Conservation (phyloP, 2,888 invertebrate genomes). For the Podotricha telesiphe region DNA sequence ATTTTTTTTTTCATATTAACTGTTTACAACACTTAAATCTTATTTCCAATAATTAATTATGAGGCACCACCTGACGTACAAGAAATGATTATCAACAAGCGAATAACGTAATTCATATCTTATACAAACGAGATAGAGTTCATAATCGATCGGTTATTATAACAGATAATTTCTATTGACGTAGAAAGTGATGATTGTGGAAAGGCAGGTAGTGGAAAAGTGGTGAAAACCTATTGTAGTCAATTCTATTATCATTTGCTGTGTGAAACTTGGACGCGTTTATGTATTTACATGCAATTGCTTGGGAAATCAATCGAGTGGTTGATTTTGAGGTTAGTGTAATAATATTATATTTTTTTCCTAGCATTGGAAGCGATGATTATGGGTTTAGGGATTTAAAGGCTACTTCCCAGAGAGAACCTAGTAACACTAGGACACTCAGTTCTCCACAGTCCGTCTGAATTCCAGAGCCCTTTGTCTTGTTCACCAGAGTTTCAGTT, state of each 20-base stretch:
- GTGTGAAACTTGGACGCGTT: conserved; percentile 35
- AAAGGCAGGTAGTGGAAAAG: conserved; percentile 65
- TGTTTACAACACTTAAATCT: neutral
- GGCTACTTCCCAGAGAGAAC: too few species aligned
- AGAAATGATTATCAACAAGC: conserved; percentile 34
- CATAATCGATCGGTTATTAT: conserved; percentile 35
- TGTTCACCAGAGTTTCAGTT: too few species aligned
- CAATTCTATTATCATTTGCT: conserved; percentile 46
- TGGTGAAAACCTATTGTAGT: conserved; percentile 62
- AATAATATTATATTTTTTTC: neutral
- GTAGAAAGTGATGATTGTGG: conserved; percentile 71
- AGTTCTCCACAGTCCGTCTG: too few species aligned
- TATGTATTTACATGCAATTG: conserved; percentile 37
- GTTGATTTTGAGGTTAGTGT: conserved; percentile 9
- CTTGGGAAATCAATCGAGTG: conserved; percentile 16
- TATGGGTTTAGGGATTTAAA: too few species aligned
- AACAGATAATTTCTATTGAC: conserved; percentile 55
- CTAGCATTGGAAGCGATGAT: neutral
- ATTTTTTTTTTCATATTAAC: neutral
- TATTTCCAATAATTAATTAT: conserved; percentile 9
- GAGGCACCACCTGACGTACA: neutral
- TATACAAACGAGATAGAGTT: conserved; percentile 40
- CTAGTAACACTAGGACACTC: too few species aligned
- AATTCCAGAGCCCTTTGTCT: too few species aligned
- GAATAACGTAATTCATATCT: conserved; percentile 42